Base-by-base conservation (phyloP, 37 sponge, comb jelly and placozoan species). In the Halisarca cf. caerulea region DNA sequence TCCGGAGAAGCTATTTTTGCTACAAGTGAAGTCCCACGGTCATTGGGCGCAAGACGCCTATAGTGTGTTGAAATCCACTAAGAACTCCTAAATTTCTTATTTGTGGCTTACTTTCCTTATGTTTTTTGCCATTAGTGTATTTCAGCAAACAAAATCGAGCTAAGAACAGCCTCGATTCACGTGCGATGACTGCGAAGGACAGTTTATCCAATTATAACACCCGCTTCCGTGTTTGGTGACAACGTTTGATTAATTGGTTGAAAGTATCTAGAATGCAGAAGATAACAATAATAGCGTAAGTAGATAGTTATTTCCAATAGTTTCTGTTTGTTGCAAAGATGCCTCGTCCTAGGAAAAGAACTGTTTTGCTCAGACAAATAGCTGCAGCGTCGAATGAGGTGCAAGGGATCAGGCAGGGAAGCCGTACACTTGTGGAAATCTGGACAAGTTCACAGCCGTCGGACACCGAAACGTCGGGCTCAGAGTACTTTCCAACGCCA, bases 401-500 rank as follows among this genome's bases (percentile, higher is more conserved):
- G 17, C 11, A 17, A 17, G 57, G 57, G 17, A 55, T 55, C 17
- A 17, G 57, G 11, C 57, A 55, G 17, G 57, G 57, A 55, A 55
- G 57, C 17, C 57, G 57, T 20, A 55, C 17, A 17, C 17, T 55
- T 55, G 11, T 17, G n/a, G n/a, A n/a, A n/a, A n/a, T n/a, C n/a
- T n/a, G n/a, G n/a, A n/a, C n/a, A n/a, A n/a, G n/a, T n/a, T n/a
- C n/a, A n/a, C n/a, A n/a, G n/a, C n/a, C 57, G 57, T 55, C 57
- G 17, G 57, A 55, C 11, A 55, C 57, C 11, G 68, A 66, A 8
- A 27, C 14, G 23, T 66, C 68, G 8, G 68, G 68, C 20, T 66
- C 68, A 25, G 68, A 66, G 23, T 66, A 66, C 28, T 66, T 66
- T 66, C 68, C 68, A 66, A 66, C 28, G 28, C 68, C 68, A n/a